Base-by-base conservation (phyloP, 2,113 vertebrate species). In the Sclerurus mexicanus region DNA sequence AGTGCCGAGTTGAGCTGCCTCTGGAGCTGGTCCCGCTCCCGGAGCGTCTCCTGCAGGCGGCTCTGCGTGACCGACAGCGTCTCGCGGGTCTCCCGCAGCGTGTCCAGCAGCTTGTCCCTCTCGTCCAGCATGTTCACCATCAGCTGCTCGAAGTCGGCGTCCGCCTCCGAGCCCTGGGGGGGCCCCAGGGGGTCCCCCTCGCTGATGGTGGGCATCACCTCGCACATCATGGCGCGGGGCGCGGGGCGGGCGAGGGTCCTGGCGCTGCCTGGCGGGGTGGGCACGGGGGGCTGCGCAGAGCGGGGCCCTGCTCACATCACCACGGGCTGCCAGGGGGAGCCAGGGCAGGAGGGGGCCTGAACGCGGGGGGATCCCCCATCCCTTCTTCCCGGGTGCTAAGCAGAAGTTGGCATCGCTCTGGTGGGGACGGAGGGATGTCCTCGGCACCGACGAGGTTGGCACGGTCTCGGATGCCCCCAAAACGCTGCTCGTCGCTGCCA, bases 71-170 rank as follows among this genome's bases (percentile, higher is more conserved):
- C 98, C 18, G 98, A 98, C 33, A 99, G 98, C 4, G 98, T 99
- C 97, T 99, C 99, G 7, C 99, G 99, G 18, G 98, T 99, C 98
- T 99, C 99, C 52, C 99, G 98, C 81, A 99, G 98, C 20, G 99
- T 99, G 96, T 99, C 99, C 97, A 99, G 98, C 94, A 99, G 98
- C 97, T 99, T 99, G 98, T 99, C 99, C 94, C 99, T 97, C 98
- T 99, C 99, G 9, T 99, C 99, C 98, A 99, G 97, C 99, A 99
- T 99, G 97, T 99, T 99, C 97, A 99, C 99, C 99, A 99, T 99
- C 96, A 99, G 98, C 98, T 99, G 99, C 98, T 99, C 99, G 6
- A 99, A 99, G 98, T 99, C 99, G 69, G 99, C 98, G 13, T 99
- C 99, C 0, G 98, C 98, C 71, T 99, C 99, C 1, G 99, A 98